Evolutionary conservation across 1,140 invertebrate species (phyloP).

Genomic region (Heliconius hewitsoni): DNA sequence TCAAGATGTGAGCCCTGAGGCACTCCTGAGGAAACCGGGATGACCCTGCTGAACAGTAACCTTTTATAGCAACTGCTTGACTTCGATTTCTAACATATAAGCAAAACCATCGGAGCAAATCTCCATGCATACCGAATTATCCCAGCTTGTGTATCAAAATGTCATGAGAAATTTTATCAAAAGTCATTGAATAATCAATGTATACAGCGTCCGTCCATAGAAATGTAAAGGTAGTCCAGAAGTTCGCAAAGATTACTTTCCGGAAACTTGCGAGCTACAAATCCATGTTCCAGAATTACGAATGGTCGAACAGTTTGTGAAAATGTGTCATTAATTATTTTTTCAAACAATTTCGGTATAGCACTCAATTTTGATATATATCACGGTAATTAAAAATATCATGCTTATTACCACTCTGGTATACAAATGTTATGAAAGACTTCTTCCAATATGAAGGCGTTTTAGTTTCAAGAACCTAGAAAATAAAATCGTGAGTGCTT

Average conservation of each 20-base stretch:
- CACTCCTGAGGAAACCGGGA: too few species aligned
- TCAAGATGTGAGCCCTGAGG: too few species aligned
- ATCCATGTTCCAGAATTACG: background rate
- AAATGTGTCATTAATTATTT: background rate
- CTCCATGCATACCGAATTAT: too few species aligned
- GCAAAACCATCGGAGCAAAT: too few species aligned
- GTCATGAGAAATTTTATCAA: too few species aligned
- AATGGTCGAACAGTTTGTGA: background rate
- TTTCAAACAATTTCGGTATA: background rate
- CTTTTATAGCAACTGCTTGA: too few species aligned
- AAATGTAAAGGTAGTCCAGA: background rate
- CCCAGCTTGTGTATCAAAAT: too few species aligned
- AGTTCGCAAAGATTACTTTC: slow-evolving; percentile 15
- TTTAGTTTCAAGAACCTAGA: background rate
- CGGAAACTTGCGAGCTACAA: slow-evolving; percentile 4
- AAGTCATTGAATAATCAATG: too few species aligned
- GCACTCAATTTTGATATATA: background rate
- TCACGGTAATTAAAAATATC: slow-evolving; percentile 8
- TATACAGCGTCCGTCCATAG: slow-evolving; percentile 6
- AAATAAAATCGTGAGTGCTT: too few species aligned
- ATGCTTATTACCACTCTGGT: slow-evolving; percentile 11
- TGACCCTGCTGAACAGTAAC: too few species aligned
- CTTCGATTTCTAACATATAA: too few species aligned
- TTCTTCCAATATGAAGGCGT: slow-evolving; percentile 14
- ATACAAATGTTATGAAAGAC: background rate